Evolutionary conservation across 2,797 vertebrate species (phyloP), one percentile per base, ranked within the genome.

Genomic region (Tinamus major): DNA sequence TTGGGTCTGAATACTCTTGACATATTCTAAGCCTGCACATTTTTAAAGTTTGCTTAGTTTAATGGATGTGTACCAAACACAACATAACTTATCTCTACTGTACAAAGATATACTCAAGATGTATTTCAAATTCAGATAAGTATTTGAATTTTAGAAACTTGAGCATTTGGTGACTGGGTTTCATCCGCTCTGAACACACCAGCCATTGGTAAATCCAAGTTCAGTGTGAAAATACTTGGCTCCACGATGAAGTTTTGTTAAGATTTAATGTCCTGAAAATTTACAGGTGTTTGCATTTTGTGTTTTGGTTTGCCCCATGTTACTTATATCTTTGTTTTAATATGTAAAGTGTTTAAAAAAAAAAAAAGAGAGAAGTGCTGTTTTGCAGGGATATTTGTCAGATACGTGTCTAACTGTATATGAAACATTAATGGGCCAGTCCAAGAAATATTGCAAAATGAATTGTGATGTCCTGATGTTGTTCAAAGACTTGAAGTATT

Each of bases 131-230:
- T 62, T 75, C 55, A 53, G 37, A 10, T 19, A 86, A 51, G 33
- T 56, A 20, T 85, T 90, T 1, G 2, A 72, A 13, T 48, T 93
- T 67, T 86, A 76, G 74, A 84, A 72, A 27, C 20, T 37, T 39
- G 27, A 90, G n/a, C 29, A 31, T 79, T 79, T 95, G 12, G 46
- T 90, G 61, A 35, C 71, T 70, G 64, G 21, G 39, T 87, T 94
- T 77, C 53, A 79, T 64, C 27, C 4, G 11, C 35, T 85, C 20
- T 53, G 33, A 81, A 70, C 13, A 70, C 29, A 76, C n/a, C 56
- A 79, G 26, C 26, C 20, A 31, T 81, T 35, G 65, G 41, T 71
- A 62, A 92, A 71, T 48, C 85, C 59, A 69, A 65, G 71, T 51
- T 56, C 31, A 39, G 9, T 37, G 21, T 59, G 21, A 79, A 37